Conservation (phyloP, 2,888 invertebrate species). For the Dryocosmus kuriphilus region DNA sequence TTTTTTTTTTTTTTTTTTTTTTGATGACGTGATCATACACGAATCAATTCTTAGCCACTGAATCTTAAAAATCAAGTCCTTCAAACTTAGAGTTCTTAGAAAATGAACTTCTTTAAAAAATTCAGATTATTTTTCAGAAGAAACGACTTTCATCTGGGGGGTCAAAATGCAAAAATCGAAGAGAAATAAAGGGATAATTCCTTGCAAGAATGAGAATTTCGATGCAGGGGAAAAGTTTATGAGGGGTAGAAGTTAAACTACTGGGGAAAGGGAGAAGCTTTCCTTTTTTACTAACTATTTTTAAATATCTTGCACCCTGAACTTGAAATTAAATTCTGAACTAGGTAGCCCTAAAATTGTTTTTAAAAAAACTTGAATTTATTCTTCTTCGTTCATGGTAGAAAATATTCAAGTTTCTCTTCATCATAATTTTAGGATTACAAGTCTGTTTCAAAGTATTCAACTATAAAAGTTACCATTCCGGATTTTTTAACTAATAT, state of each 20-base stretch:
- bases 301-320: too few relatives aligned
- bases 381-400: too few relatives aligned
- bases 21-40: constrained; percentile 12
- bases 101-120: neutral
- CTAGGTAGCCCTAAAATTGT: neutral
- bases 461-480: too few relatives aligned
- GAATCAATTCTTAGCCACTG: neutral
- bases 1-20: too few relatives aligned
- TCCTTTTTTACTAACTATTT: neutral
- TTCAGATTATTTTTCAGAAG: neutral
- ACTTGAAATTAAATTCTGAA: neutral
- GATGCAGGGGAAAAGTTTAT: neutral
- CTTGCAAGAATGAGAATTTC: constrained; percentile 3
- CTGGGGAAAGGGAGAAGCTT: neutral
- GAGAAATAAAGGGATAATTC: neutral
- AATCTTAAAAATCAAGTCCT: neutral
- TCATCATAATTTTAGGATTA: too few relatives aligned
- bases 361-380: too few relatives aligned
- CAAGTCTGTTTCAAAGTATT: too few relatives aligned
- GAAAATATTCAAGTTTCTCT: too few relatives aligned
- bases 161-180: neutral
- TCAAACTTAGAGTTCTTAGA: neutral
- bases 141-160: neutral
- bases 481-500: too few relatives aligned
- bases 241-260: constrained; percentile 10